Percentiles rank a stretch among this genome's conserved stretches.
Conservation (phyloP, 2,113 vertebrate genomes). For the Perca fluviatilis region DNA sequence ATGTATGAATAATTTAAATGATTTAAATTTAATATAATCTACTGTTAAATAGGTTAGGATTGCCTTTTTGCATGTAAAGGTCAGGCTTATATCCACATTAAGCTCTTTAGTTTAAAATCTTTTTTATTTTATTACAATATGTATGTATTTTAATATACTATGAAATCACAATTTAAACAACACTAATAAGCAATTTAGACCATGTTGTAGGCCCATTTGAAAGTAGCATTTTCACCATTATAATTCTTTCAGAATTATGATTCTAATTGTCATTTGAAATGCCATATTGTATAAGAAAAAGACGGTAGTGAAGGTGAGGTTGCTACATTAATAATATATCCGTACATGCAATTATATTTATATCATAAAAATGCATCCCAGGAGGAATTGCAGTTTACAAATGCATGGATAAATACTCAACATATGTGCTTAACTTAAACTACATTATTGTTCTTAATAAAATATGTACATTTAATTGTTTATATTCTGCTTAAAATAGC, state of each 20-base stretch:
- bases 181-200: no score
- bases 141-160: not conserved
- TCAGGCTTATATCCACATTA: not conserved
- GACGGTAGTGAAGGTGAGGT: not conserved
- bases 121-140: not conserved
- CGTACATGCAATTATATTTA: not conserved
- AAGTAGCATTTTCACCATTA: not conserved
- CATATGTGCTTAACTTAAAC: not conserved
- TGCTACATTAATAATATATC: conserved; percentile 1
- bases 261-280: conserved; percentile 12
- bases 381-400: not conserved
- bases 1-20: not conserved
- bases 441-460: not conserved
- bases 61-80: conserved; percentile 1
- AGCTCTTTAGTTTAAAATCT: conserved; percentile 9
- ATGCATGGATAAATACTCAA: not conserved
- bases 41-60: not conserved
- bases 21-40: not conserved
- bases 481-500: not conserved
- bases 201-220: no score
- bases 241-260: not conserved
- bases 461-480: not conserved
- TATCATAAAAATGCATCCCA: not conserved
- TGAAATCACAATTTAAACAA: not conserved
- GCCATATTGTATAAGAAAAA: not conserved